These are phyloP conservation scores for Rhyacichthys aspro DNA, from an alignment of 2,797 vertebrate genomes.

Conservation along the genomic window DNA sequence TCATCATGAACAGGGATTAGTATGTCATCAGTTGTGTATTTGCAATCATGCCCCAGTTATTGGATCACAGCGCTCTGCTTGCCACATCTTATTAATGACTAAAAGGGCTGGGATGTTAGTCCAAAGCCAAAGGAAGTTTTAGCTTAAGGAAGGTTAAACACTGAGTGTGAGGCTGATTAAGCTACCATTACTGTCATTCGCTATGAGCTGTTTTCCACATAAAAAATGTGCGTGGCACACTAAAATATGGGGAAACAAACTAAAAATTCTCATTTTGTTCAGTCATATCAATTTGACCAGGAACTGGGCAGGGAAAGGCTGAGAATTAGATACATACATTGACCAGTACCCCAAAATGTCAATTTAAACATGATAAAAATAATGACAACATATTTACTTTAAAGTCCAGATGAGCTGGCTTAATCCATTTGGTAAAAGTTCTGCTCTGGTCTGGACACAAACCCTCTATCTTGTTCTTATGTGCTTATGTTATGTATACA, in stretches of 20 bases:
- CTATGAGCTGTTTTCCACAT: slow-evolving; percentile 39
- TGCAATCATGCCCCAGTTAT: slow-evolving; percentile 72
- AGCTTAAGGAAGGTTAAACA: slow-evolving; percentile 39
- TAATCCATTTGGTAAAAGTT: slow-evolving; percentile 71
- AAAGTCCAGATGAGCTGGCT: slow-evolving; percentile 76
- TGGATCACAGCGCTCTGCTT: slow-evolving; percentile 76
- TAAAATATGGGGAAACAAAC: slow-evolving; percentile 52
- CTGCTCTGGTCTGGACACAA: slow-evolving; percentile 72
- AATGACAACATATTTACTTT: slow-evolving; percentile 64
- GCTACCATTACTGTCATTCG: slow-evolving; percentile 58
- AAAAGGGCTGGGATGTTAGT: slow-evolving; percentile 57
- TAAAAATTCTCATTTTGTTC: slow-evolving; percentile 53
- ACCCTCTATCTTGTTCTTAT: slow-evolving; percentile 78
- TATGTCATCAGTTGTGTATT: slow-evolving; percentile 78
- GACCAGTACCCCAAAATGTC: slow-evolving; percentile 72
- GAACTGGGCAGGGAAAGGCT: slow-evolving; percentile 56
- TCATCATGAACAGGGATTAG: slow-evolving; percentile 65
- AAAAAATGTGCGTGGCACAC: slow-evolving; percentile 27
- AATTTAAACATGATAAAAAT: slow-evolving; percentile 37
- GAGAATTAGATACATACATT: slow-evolving; percentile 68
- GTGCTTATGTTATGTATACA: slow-evolving; percentile 78
- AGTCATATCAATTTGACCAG: slow-evolving; percentile 52
- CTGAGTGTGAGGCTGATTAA: slow-evolving; percentile 45
- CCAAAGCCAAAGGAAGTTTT: slow-evolving; percentile 47
- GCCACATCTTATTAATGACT: slow-evolving; percentile 67